These are phyloP conservation scores for Scomber scombrus DNA, from an alignment of 2,113 vertebrate species.

Conservation along the genomic window DNA sequence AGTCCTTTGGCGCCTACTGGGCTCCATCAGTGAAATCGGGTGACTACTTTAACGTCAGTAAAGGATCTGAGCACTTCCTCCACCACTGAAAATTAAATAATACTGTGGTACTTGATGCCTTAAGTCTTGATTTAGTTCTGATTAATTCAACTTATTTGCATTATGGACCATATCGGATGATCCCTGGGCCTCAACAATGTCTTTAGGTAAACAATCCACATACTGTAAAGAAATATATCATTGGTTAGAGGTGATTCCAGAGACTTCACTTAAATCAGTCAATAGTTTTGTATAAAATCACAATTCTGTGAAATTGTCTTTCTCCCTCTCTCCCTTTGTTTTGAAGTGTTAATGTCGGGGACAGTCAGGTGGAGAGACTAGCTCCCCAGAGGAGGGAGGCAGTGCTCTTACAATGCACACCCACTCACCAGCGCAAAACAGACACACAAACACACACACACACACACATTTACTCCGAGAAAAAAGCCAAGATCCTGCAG, in stretches of 20 bases:
- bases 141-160: too few relatives aligned
- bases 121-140: too few relatives aligned
- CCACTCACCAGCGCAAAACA: slow-evolving; percentile 41
- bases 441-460: slow-evolving; percentile 21
- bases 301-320: background rate
- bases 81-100: too few relatives aligned
- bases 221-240: too few relatives aligned
- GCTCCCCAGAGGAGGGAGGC: slow-evolving; percentile 62
- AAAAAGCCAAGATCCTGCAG: slow-evolving; percentile 69
- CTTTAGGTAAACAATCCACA: background rate
- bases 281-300: background rate
- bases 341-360: slow-evolving; percentile 59
- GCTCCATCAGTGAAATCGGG: too few relatives aligned
- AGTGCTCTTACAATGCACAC: slow-evolving; percentile 57
- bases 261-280: background rate
- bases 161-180: too few relatives aligned
- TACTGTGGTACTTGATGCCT: too few relatives aligned
- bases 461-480: slow-evolving; percentile 19
- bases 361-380: slow-evolving; percentile 47
- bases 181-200: background rate
- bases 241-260: background rate
- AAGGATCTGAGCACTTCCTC: too few relatives aligned
- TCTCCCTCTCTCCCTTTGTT: background rate
- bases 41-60: too few relatives aligned
- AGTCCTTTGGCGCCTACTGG: too few relatives aligned